Base-by-base conservation (phyloP, 2,113 vertebrate genomes). In the Tetrao urogallus region DNA sequence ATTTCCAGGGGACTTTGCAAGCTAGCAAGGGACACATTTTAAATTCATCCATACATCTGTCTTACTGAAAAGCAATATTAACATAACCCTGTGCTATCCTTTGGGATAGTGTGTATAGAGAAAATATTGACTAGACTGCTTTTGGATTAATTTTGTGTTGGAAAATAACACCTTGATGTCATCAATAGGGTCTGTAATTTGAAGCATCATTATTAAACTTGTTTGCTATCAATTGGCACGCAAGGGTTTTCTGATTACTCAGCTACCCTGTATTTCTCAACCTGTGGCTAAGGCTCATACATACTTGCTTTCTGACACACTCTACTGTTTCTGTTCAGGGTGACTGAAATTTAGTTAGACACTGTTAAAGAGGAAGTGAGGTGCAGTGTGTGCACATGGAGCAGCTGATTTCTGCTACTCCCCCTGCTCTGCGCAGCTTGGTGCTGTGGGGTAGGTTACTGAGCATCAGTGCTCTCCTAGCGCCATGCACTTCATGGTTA, bases 311-410 rank as follows among this genome's bases (percentile, higher is more conserved):
- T 69, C 69, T 32, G 94, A 22, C 40, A 36, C 60, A 56, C 65
- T 70, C 65, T 56, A 52, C 50, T 79, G 43, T 86, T 79, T 81
- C 52, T 89, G 85, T 92, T 96, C 86, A 91, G 69, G 80, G 82
- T 96, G 92, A 74, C 91, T 96, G 91, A 80, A 93, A 91, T 92
- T 93, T 96, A 96, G 93, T 94, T 87, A 95, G 94, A 91, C 77
- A 61, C 61, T 69, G 89, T 94, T 89, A 93, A 97, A 97, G 80
- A 83, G 80, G 94, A 96, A 72, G 57, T 22, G 90, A 95, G 90
- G 32, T n/a, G 67, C 19, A 66, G 38, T 30, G 15, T 34, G 28
- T 56, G 45, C 67, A 69, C 48, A 34, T 1, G 7, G 72, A 77
- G 93, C 18, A 24, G 86, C 90, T 74, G 85, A 91, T 77, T 88